phyloP scores from a whole-genome alignment of 2,888 invertebrate species.

The Ectobius pallidus region DNA sequence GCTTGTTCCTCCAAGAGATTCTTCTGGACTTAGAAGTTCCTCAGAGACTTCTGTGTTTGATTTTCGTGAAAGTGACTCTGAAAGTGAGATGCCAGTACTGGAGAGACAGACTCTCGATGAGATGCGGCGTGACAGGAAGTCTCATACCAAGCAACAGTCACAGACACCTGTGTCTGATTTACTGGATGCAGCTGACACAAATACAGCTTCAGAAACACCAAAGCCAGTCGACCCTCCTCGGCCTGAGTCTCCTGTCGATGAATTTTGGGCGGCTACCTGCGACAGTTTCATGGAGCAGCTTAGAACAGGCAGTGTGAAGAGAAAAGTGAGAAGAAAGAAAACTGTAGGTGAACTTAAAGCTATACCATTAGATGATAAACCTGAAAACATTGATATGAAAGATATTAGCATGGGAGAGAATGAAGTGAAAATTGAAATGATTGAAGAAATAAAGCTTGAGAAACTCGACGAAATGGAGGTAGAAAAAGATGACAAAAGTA shows the following conservation, averaged over 20 bases:
- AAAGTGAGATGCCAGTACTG: slow-evolving; percentile 64
- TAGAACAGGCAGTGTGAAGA: slow-evolving; percentile 61
- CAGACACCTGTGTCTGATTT: slow-evolving; percentile 9
- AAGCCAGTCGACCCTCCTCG: background rate
- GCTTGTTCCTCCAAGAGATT: slow-evolving; percentile 53
- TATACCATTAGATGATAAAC: slow-evolving; percentile 2
- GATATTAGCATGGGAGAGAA: slow-evolving; percentile 14
- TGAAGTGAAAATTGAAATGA: background rate
- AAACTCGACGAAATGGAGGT: no score
- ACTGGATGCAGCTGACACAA: background rate
- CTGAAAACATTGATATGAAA: slow-evolving; percentile 22
- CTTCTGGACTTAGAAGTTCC: slow-evolving; percentile 61
- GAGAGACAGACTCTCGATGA: slow-evolving; percentile 72
- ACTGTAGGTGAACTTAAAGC: slow-evolving; percentile 48
- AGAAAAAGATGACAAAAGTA: slow-evolving; percentile 43
- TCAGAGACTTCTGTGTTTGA: slow-evolving; percentile 70
- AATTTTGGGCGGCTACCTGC: slow-evolving; percentile 73
- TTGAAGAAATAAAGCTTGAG: slow-evolving; percentile 44
- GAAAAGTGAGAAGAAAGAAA: slow-evolving; percentile 64
- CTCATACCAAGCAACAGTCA: slow-evolving; percentile 61
- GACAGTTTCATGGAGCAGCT: slow-evolving; percentile 81
- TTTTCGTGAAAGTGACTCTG: slow-evolving; percentile 68
- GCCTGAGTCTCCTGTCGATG: slow-evolving; percentile 47
- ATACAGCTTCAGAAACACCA: background rate
- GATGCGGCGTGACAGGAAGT: slow-evolving; percentile 62